Base-by-base conservation (phyloP, 2,888 invertebrate species). In the Platycnemis pennipes region DNA sequence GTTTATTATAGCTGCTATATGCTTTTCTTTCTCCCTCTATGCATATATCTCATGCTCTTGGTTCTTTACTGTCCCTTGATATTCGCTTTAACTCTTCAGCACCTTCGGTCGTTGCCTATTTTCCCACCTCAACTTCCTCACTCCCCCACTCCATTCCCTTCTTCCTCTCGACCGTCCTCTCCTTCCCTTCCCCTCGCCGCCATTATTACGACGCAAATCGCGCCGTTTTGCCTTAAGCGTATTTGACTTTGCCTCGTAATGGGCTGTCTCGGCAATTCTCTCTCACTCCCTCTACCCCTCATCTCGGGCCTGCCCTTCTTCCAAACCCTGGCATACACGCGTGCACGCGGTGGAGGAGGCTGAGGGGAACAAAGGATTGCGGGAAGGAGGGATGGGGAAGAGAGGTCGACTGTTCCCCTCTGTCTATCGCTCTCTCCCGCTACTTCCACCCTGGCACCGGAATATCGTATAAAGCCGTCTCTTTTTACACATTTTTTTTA, bases 171-270 rank as follows among this genome's bases (percentile, higher is more conserved):
- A 56, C 42, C 53, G 63, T 45, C 44, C 53, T 37, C 87, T n/a
- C 87, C 2, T 11, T 46, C 45, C 86, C 49, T 44, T 13, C 77
- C 77, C 77, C 26, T 44, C 86, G 16, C 42, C 19, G 22, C 46
- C 88, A 53, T 89, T 89, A 89, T 49, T 88, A 53, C 53, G 42
- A 56, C 56, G 53, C 42, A 42, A 89, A 89, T 89, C 53, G 89
- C 44, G 37, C 63, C 42, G n/a, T 91, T 91, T 63, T 42, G 91
- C 56, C 69, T 63, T 91, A 44, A 69, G 91, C 63, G 63, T 91
- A 37, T 91, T 91, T 91, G 63, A 45, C 63, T 91, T 91, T 44
- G 63, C 56, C 63, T 44, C 91, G 63, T 91, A 63, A 91, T 91
- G 63, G 91, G 42, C 63, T 45, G 26, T 91, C 56, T 44, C 91